Evolutionary conservation across 2,888 invertebrate species (phyloP).

Genomic region (Lepidochrysops patricia): DNA sequence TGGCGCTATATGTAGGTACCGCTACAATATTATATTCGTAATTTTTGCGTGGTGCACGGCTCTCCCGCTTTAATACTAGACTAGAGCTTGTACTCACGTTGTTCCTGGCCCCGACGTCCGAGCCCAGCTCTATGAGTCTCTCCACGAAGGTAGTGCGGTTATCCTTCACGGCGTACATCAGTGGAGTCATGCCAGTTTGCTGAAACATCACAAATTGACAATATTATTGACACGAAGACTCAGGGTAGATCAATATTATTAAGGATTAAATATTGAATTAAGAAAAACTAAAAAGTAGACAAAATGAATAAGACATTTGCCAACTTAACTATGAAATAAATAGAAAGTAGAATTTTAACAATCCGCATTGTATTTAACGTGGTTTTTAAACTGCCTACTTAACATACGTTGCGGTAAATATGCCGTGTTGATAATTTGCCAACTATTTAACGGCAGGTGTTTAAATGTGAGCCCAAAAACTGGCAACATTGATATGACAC

Average conservation of each 20-base stretch:
- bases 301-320: not conserved
- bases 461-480: not conserved
- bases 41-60: no score
- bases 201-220: conserved; percentile 59
- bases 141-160: conserved; percentile 93
- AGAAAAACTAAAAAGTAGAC: not conserved
- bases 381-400: conserved; percentile 3
- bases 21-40: no score
- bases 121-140: conserved; percentile 92
- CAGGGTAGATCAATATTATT: no score
- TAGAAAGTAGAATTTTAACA: conserved; percentile 5
- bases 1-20: no score
- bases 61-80: not conserved
- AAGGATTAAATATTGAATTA: no score
- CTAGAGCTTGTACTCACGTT: conserved; percentile 79
- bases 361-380: conserved; percentile 11
- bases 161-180: conserved; percentile 97
- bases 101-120: conserved; percentile 91
- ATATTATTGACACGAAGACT: no score
- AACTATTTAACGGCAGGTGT: conserved; percentile 7
- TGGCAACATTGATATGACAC: not conserved
- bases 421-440: conserved; percentile 17
- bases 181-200: conserved; percentile 94
- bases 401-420: conserved; percentile 8
- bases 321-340: not conserved